A percentile compares a stretch with the other conserved stretches of the same genome.
Conservation (phyloP, 2,797 vertebrate species). For the Sebastes aleutianus region DNA sequence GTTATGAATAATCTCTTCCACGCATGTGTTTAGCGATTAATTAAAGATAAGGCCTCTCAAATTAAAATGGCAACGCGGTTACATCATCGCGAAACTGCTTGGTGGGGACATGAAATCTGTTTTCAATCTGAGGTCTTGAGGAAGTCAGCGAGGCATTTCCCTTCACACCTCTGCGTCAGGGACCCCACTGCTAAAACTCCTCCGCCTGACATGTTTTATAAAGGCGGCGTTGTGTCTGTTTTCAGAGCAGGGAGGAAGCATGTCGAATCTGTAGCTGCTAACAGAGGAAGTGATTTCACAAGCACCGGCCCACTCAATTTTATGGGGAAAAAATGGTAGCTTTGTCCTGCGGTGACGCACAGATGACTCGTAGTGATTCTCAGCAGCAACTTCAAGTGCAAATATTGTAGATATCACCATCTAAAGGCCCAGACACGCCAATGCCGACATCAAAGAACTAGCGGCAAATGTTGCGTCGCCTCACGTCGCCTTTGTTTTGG, state of each 20-base stretch:
- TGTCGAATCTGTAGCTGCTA: conserved; percentile 55
- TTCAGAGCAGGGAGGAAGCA: conserved; percentile 52
- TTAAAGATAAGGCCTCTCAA: conserved; percentile 73
- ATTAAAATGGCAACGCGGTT: conserved; percentile 68
- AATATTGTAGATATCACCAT: background rate
- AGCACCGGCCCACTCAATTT: conserved; percentile 26
- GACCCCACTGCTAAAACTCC: conserved; percentile 49
- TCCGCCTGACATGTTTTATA: conserved; percentile 69
- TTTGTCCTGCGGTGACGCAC: conserved; percentile 37
- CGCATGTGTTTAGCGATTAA: conserved; percentile 71
- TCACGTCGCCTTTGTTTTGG: no score
- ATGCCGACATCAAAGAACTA: no score
- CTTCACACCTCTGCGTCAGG: conserved; percentile 73
- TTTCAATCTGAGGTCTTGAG: conserved; percentile 67
- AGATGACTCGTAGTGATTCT: conserved; percentile 17
- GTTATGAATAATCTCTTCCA: conserved; percentile 72
- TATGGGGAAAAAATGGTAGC: conserved; percentile 44
- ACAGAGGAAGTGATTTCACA: conserved; percentile 65
- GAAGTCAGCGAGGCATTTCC: conserved; percentile 66
- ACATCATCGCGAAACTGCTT: conserved; percentile 64
- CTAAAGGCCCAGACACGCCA: no score
- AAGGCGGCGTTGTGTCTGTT: conserved; percentile 61
- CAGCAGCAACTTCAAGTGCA: conserved; percentile 17
- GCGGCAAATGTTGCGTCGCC: no score
- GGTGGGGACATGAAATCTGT: conserved; percentile 71